A percentile compares a stretch with the other conserved stretches of the same genome.
Evolutionary conservation across 2,888 invertebrate species (phyloP).

Genomic region (Erebia ligea): DNA sequence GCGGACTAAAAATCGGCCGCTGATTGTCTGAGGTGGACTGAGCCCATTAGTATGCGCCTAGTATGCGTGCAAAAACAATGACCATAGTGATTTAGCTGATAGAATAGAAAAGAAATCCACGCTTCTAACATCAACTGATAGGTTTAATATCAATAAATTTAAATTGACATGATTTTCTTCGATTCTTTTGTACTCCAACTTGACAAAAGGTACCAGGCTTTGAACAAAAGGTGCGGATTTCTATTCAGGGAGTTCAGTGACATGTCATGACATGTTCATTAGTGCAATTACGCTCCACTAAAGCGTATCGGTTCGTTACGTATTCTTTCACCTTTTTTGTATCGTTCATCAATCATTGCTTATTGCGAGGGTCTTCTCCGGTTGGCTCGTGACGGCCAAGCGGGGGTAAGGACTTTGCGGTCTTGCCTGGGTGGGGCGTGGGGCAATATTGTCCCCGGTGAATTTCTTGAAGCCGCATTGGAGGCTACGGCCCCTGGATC

Average conservation of each 20-base stretch:
- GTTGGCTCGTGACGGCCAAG: no score
- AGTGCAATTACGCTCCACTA: constrained; percentile 40
- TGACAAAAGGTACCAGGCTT: constrained; percentile 1
- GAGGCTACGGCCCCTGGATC: no score
- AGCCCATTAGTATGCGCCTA: no score
- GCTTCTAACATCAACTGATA: no score
- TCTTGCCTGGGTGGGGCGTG: no score
- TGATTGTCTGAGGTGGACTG: no score
- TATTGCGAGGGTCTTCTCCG: no score
- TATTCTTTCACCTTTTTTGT: constrained; percentile 17
- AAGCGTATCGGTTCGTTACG: constrained; percentile 28
- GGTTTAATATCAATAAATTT: neutral
- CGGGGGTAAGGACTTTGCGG: no score
- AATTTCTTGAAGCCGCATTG: no score
- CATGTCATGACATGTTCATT: constrained; percentile 42
- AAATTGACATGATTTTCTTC: neutral
- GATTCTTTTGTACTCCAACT: neutral
- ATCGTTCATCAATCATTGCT: constrained; percentile 2
- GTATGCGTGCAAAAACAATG: no score
- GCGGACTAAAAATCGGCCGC: no score
- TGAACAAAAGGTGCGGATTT: constrained; percentile 34
- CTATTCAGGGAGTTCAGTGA: constrained; percentile 40
- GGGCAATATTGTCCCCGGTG: no score
- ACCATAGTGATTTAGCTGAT: neutral
- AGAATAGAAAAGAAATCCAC: neutral